phyloP scores from a whole-genome alignment of 2,888 invertebrate species.

The Ceriagrion tenellum region DNA sequence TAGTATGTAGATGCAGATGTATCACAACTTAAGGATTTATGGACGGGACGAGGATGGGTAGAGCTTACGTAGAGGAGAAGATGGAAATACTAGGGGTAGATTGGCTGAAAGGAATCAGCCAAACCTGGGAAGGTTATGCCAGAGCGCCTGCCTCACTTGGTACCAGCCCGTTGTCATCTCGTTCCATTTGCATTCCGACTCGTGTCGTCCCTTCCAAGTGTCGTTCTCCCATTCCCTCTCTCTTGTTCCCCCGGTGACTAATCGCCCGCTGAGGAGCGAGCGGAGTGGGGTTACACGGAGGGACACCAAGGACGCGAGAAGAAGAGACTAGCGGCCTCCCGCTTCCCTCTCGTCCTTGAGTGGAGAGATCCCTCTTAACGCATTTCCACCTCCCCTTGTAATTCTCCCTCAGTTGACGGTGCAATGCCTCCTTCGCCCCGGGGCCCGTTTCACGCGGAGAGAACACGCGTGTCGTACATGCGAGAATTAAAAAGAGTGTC shows the following conservation, averaged over 20 bases:
- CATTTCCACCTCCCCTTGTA: not conserved
- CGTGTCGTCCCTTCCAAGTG: not conserved
- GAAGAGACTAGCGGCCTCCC: not conserved
- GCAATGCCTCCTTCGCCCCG: too few relatives aligned
- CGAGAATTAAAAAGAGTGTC: too few relatives aligned
- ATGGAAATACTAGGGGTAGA: too few relatives aligned
- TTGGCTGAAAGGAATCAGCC: not conserved
- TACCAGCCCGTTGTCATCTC: not conserved
- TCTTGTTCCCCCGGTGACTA: not conserved
- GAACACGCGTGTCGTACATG: too few relatives aligned
- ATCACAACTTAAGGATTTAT: too few relatives aligned
- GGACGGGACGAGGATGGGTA: too few relatives aligned
- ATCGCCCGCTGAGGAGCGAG: not conserved
- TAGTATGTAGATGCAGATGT: too few relatives aligned
- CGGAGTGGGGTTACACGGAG: not conserved
- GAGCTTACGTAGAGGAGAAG: too few relatives aligned
- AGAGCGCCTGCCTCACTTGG: not conserved
- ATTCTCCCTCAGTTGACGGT: too few relatives aligned
- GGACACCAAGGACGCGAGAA: conserved; percentile 1
- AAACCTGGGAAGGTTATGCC: not conserved
- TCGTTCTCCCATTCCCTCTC: not conserved
- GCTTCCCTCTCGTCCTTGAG: not conserved
- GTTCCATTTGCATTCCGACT: not conserved
- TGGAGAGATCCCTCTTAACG: not conserved
- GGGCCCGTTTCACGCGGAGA: too few relatives aligned